phyloP scores from a whole-genome alignment of 2,888 invertebrate genomes.

The Invenusta paracnida region DNA sequence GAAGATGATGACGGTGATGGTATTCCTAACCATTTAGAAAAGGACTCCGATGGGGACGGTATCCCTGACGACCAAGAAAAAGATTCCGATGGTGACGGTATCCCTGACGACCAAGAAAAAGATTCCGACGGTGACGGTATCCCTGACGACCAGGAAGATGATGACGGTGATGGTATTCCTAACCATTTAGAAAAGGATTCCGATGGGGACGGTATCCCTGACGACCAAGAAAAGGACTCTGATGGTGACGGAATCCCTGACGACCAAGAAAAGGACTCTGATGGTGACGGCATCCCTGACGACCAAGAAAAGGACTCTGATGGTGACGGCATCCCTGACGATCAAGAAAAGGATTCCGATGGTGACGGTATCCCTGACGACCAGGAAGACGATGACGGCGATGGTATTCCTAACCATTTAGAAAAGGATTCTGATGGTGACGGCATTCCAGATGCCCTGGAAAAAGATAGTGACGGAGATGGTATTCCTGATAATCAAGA shows the following conservation, averaged over 20 bases:
- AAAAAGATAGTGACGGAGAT: slow-evolving; percentile 51
- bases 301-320: slow-evolving; percentile 48
- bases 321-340: slow-evolving; percentile 56
- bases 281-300: slow-evolving; percentile 52
- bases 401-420: slow-evolving; percentile 49
- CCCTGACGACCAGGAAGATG: slow-evolving; percentile 47
- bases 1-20: slow-evolving; percentile 52
- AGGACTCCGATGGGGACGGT: slow-evolving; percentile 48
- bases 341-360: slow-evolving; percentile 44
- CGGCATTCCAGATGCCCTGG: slow-evolving; percentile 51
- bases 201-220: slow-evolving; percentile 54
- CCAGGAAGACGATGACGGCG: slow-evolving; percentile 51
- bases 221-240: slow-evolving; percentile 48
- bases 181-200: slow-evolving; percentile 44
- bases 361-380: slow-evolving; percentile 48
- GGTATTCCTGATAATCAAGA: slow-evolving; percentile 52
- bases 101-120: slow-evolving; percentile 50
- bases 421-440: slow-evolving; percentile 49
- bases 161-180: slow-evolving; percentile 44
- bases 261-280: slow-evolving; percentile 47
- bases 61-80: slow-evolving; percentile 45
- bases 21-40: slow-evolving; percentile 51
- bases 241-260: slow-evolving; percentile 51
- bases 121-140: slow-evolving; percentile 46
- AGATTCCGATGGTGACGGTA: slow-evolving; percentile 51